A percentile compares a stretch with the other conserved stretches of the same genome.
These are phyloP conservation scores for Drosophila aldrichi DNA, from an alignment of 2,888 invertebrate genomes.

Conservation along the genomic window DNA sequence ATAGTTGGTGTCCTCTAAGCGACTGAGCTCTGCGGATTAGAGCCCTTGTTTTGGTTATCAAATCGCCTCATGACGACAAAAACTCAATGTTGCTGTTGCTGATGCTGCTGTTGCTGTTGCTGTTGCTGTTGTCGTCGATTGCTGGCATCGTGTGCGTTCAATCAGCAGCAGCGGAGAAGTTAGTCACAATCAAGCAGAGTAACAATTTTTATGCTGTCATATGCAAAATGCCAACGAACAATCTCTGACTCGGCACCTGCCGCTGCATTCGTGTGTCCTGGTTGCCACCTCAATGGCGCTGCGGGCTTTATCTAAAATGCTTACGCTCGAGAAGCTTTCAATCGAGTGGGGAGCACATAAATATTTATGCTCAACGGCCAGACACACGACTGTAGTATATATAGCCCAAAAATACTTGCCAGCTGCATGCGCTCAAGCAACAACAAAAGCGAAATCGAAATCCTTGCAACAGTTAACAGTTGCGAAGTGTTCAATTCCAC, in stretches of 20 bases:
- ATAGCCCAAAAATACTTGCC: conserved; percentile 22
- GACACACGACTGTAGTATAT: conserved; percentile 13
- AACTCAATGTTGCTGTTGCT: neutral
- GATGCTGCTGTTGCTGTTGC: neutral
- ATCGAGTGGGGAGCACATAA: conserved; percentile 69
- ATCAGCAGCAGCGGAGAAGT: conserved; percentile 69
- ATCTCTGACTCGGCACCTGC: conserved; percentile 45
- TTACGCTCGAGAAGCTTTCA: conserved; percentile 82
- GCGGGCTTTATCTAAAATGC: conserved; percentile 83
- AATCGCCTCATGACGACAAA: conserved; percentile 67
- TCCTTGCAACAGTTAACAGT: conserved; percentile 64
- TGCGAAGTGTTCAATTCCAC: conserved; percentile 60
- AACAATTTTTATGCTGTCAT: conserved; percentile 72
- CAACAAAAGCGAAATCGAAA: conserved; percentile 26
- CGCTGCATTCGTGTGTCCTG: conserved; percentile 19
- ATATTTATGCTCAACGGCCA: conserved; percentile 68
- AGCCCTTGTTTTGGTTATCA: conserved; percentile 76
- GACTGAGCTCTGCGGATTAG: conserved; percentile 67
- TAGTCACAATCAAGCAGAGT: conserved; percentile 66
- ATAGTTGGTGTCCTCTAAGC: conserved; percentile 41
- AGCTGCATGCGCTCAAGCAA: conserved; percentile 21
- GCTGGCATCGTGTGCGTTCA: conserved; percentile 60
- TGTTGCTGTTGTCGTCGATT: conserved; percentile 21
- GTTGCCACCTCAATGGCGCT: neutral
- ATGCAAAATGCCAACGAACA: conserved; percentile 68